Evolutionary conservation across 2,888 invertebrate genomes (phyloP).

Genomic region (Helleia helle): DNA sequence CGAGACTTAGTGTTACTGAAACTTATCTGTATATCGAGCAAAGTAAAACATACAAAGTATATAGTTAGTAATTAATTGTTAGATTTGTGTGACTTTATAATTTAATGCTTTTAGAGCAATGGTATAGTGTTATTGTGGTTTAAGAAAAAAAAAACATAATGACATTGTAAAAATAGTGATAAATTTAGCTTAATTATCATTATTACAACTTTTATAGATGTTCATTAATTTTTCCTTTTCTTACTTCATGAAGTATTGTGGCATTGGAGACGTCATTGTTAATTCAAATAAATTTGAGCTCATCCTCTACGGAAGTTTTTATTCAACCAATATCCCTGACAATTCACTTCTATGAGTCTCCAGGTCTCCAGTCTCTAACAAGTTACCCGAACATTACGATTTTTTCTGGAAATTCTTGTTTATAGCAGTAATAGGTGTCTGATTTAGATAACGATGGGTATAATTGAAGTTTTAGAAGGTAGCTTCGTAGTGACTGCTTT

Average conservation of each 20-base stretch:
- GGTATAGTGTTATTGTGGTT: slow-evolving; percentile 72
- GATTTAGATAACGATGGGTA: slow-evolving; percentile 33
- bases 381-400: slow-evolving; percentile 8
- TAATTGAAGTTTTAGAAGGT: slow-evolving; percentile 45
- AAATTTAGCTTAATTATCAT: slow-evolving; percentile 73
- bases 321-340: slow-evolving; percentile 33
- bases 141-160: slow-evolving; percentile 66
- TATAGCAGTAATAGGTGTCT: slow-evolving; percentile 44
- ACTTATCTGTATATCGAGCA: slow-evolving; percentile 72
- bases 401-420: slow-evolving; percentile 36
- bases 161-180: slow-evolving; percentile 74
- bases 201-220: slow-evolving; percentile 75
- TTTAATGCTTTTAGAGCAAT: slow-evolving; percentile 71
- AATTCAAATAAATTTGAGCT: slow-evolving; percentile 73
- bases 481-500: slow-evolving; percentile 59
- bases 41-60: slow-evolving; percentile 69
- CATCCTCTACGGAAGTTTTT: slow-evolving; percentile 68
- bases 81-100: slow-evolving; percentile 73
- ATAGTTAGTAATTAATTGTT: slow-evolving; percentile 73
- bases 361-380: neutral
- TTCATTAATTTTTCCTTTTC: slow-evolving; percentile 66
- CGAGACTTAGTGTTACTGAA: slow-evolving; percentile 47
- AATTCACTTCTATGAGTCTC: too few relatives aligned
- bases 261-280: slow-evolving; percentile 73
- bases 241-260: slow-evolving; percentile 73